Evolutionary conservation across 37 sponge, comb jelly and placozoan genomes (phyloP).

Genomic region (Ianthella basta): DNA sequence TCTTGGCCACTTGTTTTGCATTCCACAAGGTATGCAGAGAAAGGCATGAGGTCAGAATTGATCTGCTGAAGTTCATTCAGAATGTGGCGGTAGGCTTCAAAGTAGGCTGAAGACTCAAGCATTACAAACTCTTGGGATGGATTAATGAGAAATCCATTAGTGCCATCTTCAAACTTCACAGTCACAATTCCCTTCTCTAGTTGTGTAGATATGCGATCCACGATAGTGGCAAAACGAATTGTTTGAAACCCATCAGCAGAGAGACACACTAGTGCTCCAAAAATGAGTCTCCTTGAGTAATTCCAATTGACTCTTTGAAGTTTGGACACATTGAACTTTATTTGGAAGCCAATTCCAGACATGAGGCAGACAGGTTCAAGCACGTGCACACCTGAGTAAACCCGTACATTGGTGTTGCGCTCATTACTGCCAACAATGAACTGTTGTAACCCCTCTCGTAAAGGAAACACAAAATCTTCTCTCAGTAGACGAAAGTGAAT

Average conservation of each 20-base stretch:
- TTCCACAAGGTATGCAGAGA: conserved; percentile 60
- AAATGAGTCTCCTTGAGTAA: conserved; percentile 68
- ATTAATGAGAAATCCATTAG: conserved; percentile 37
- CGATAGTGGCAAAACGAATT: conserved; percentile 66
- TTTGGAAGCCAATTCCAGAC: conserved; percentile 54
- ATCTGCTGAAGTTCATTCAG: conserved; percentile 57
- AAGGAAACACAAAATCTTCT: conserved; percentile 84
- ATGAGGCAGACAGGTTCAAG: conserved; percentile 57
- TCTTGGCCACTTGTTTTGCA: conserved; percentile 9
- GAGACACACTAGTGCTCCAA: conserved; percentile 86
- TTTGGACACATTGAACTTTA: conserved; percentile 52
- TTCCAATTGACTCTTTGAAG: conserved; percentile 68
- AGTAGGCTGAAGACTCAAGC: conserved; percentile 88
- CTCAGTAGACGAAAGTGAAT: conserved; percentile 77
- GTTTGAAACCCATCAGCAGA: conserved; percentile 55
- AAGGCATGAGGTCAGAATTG: conserved; percentile 54
- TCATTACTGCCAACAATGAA: conserved; percentile 1
- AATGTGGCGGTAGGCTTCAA: conserved; percentile 85
- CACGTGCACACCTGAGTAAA: conserved; percentile 55
- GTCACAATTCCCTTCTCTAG: conserved; percentile 52
- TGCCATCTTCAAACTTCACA: conserved; percentile 64
- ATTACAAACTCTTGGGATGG: conserved; percentile 38
- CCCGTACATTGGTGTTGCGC: conserved; percentile 51
- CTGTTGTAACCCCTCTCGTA: conserved; percentile 65
- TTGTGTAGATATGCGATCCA: conserved; percentile 44